Evolutionary conservation across 2,113 vertebrate species (phyloP), one percentile per base, ranked within the genome.

Genomic region (Lipophrys pholis): DNA sequence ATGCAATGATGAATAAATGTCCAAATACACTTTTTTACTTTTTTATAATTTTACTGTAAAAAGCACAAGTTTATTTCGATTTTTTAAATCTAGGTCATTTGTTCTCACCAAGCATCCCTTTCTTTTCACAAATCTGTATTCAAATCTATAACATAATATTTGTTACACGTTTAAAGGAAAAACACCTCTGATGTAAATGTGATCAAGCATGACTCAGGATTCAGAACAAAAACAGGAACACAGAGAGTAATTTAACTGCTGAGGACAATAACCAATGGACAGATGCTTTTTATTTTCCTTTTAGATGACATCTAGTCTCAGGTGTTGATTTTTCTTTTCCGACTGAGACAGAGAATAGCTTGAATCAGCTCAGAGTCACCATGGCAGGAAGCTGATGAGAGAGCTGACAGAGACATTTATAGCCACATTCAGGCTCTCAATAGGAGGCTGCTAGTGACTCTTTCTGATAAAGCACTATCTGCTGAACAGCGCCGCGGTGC

Each of bases 251-350:
- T 59, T 38, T 42, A 16, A 65, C 40, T 66, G 38, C 12, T 49
- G 39, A 21, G 3, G 43, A 43, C 1, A 5, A 15, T 68, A 39
- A 42, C 21, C 21, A 30, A 30, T 30, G 21, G 21, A 30, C 55
- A 6, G n/a, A 54, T 52, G 51, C 12, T 11, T 48, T 60, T 65
- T 63, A 63, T 57, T 65, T 63, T 38, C 51, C 21, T 16, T 42
- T 42, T 16, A 0, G 10, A 53, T 8, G 55, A 56, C 40, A 17
- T 80, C 0, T 2, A 41, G 40, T 50, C 60, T 70, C 52, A 8
- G 73, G 48, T 75, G 73, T n/a, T 43, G 16, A 39, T 14, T 65
- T 68, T 71, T 49, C 60, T 14, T 65, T 68, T 71, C 43, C 60
- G 60, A 73, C 67, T 63, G 39, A 76, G 59, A 53, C 40, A 14